Base-by-base conservation (phyloP, 1,140 invertebrate species). In the Pogonomyrmex californicus region DNA sequence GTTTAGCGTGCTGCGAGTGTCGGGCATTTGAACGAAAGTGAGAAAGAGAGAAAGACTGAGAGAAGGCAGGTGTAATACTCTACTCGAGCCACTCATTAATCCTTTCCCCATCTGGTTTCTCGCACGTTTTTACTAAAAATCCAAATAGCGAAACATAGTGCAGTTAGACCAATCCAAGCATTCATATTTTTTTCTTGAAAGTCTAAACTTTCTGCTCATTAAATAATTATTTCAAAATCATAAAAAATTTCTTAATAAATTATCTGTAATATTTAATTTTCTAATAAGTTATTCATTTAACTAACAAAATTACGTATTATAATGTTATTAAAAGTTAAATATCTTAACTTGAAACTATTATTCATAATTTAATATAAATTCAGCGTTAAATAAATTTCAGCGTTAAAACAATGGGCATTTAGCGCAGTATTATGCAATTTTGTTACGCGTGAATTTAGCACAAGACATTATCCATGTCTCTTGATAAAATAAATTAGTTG, bases 1-100 rank as follows among this genome's bases (percentile, higher is more conserved):
- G 86, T 87, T 73, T 71, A 86, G 49, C 70, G 33, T 38, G 47
- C 1, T 70, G 56, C 77, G 78, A 88, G 77, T 88, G 83, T 56
- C 68, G 75, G 23, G 12, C 49, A 9, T 68, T 47, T 71, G 17
- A 73, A 58, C 38, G 41, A 70, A 47, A 58, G 66, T 30, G 51
- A 49, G 56, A 73, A 38, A 65, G n/a, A 75, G 73, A n/a, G 44
- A 23, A n/a, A 44, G 47, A 54, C 3, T 12, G 51, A 47, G 60
- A 38, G 12, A 44, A 58, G 23, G 23, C 38, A 41, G 38, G 54
- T 62, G 75, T 9, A 63, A 54, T 62, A 63, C 17, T 77, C 36
- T 78, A 63, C 62, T 63, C 47, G 76, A 78, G 44, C 76, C 30
- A 66, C 60, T 78, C 76, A 78, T 78, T 44, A 78, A 78, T 65